Evolutionary conservation across 1,140 invertebrate genomes (phyloP), one percentile per base, ranked within the genome.

Genomic region (Papilio polyxenes): DNA sequence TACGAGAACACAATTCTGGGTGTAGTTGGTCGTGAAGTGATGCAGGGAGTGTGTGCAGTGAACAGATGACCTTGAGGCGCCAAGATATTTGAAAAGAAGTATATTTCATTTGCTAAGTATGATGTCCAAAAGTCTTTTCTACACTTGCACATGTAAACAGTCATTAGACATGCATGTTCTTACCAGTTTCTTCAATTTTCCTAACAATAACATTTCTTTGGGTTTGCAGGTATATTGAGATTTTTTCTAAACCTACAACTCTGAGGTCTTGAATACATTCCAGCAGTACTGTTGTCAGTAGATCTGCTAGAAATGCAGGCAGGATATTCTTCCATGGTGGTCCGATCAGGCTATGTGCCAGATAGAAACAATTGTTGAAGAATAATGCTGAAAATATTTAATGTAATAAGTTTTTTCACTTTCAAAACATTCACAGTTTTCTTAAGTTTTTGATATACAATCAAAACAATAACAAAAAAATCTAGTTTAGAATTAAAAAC

Each of bases 341-440:
- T 3, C 94, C 94, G 2, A 95, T 83, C 10, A 95, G 83, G 17
- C 92, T 91, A 82, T 95, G 93, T 2, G 94, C 92, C 20, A 95
- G 83, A 85, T 95, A 95, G 85, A 94, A 94, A 80, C 94, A 95
- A 83, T 95, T 95, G 84, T 95, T 95, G 89, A 95, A 95, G 82
- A 94, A 95, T 82, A 95, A 82, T 44, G 92, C 94, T 95, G 88
- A 15, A 91, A 93, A 84, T 74, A 85, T 44, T 44, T 44, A 44
- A 77, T 17, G 17, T 13, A 51, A 51, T 51, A 51, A 13, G 4
- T 11, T 13, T 51, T 51, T 13, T 51, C 3, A 51, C 11, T 1
- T 51, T 31, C 23, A 31, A 51, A 13, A 51, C 13, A 13, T 51
- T 11, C 49, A 51, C 11, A 51, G 11, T 13, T 3, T 51, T 13